Percentiles rank a stretch among this genome's conserved stretches.
These are phyloP conservation scores for Rhagoletis pomonella DNA, from an alignment of 1,140 invertebrate genomes.

Conservation along the genomic window DNA sequence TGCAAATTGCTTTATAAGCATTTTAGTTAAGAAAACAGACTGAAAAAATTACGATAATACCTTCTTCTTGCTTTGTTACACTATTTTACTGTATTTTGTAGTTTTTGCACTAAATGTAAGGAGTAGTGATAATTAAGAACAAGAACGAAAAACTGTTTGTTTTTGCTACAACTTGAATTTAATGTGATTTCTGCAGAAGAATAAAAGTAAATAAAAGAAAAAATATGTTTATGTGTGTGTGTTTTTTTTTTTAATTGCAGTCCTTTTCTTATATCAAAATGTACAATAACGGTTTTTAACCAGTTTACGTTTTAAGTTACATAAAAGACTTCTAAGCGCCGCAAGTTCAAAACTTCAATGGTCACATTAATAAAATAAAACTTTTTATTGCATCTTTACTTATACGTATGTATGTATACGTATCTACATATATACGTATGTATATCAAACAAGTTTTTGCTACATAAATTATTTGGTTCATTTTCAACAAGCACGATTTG, in stretches of 20 bases:
- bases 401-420: no score
- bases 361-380: conserved; percentile 26
- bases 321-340: background rate
- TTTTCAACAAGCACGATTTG: no score
- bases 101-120: background rate
- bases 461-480: no score
- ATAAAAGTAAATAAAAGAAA: background rate
- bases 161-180: conserved; percentile 28
- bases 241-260: background rate
- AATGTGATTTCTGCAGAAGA: conserved; percentile 33
- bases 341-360: conserved; percentile 8
- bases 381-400: conserved; percentile 20
- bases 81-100: background rate
- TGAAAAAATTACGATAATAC: conserved; percentile 2
- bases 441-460: no score
- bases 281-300: conserved; percentile 25
- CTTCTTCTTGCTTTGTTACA: background rate
- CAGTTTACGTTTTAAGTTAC: background rate
- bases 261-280: background rate
- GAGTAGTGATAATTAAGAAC: background rate
- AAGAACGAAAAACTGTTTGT: background rate
- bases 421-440: no score
- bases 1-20: conserved; percentile 5
- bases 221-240: background rate
- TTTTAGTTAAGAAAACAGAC: conserved; percentile 44